Evolutionary conservation across 2,888 invertebrate genomes (phyloP).

Genomic region (Netelia fuscicornis): DNA sequence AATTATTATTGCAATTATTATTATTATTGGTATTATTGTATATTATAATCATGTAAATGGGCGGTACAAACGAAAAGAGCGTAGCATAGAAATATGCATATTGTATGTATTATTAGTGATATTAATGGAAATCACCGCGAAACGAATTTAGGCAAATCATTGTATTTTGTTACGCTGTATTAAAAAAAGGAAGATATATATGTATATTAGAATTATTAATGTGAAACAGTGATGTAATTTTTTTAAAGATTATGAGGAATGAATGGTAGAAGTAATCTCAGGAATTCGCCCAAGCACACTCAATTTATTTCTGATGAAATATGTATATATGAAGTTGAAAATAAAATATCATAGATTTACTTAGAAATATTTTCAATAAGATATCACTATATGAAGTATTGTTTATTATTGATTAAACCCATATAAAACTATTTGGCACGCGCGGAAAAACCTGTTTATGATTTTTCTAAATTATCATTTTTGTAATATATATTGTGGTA

Average conservation of each 20-base stretch:
- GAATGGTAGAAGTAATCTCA: neutral
- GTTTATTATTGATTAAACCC: too few species aligned
- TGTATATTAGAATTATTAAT: neutral
- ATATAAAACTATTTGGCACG: too few species aligned
- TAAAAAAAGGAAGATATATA: neutral
- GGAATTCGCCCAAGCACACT: neutral
- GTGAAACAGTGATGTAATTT: neutral
- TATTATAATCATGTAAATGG: constrained; percentile 1
- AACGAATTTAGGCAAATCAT: constrained; percentile 16
- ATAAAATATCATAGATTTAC: too few species aligned
- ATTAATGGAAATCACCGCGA: neutral
- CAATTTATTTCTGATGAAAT: neutral
- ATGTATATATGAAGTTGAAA: too few species aligned
- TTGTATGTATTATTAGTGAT: constrained; percentile 1
- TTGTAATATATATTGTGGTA: too few species aligned
- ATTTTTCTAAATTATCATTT: too few species aligned
- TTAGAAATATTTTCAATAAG: too few species aligned
- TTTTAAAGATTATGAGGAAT: neutral
- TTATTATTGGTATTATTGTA: neutral
- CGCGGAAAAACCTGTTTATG: too few species aligned
- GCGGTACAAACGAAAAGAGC: constrained; percentile 8
- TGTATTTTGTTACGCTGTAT: constrained; percentile 44
- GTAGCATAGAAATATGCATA: constrained; percentile 12
- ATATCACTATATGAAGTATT: too few species aligned
- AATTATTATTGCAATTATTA: neutral